Evolutionary conservation across 2,113 vertebrate species (phyloP), one percentile per base, ranked within the genome.

Genomic region (Cardinalis cardinalis): DNA sequence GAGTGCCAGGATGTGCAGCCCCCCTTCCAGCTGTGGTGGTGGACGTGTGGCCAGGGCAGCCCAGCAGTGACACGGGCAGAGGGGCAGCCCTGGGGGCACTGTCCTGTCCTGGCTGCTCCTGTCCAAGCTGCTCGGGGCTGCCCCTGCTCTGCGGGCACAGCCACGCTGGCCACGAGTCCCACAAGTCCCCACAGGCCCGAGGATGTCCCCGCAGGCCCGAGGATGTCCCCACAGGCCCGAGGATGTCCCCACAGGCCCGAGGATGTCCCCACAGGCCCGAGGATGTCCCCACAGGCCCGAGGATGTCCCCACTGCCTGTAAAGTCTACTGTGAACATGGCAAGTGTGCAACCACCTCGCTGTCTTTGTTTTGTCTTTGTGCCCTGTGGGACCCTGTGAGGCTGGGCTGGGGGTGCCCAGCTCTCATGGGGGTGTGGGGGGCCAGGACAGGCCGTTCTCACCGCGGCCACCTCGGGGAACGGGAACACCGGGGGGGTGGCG

Each of bases 241-340:
- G 64, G 36, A 68, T 19, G 48, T 46, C 65, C 40, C 44, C 10
- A 1, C 81, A 60, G 76, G 77, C 92, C 49, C 26, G 26, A 51
- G 48, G 26, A 26, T 15, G 46, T 44, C 65, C 40, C 44, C 10
- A 1, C 81, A 59, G 76, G 77, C 92, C 48, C 48, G 24, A 49
- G 48, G 48, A 49, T 14, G 24, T 15, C 8, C 14, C 43, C 10
- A 1, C 59, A 7, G 31, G 49, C 55, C 49, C 3, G 1, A 32
- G 64, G 36, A 68, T 19, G 48, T 46, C 65, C 40, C 44, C 10
- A 1, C 81, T 52, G 77, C 81, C 94, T 94, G 93, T 95, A 93
- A 84, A 5, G 2, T 77, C 85, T 73, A 84, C 95, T 94, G 84
- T 76, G 78, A 96, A 96, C 94, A 96, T 52, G 94, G 87, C 91